Base-by-base conservation (phyloP, 2,797 vertebrate genomes). In the Phalloptychus januarius region DNA sequence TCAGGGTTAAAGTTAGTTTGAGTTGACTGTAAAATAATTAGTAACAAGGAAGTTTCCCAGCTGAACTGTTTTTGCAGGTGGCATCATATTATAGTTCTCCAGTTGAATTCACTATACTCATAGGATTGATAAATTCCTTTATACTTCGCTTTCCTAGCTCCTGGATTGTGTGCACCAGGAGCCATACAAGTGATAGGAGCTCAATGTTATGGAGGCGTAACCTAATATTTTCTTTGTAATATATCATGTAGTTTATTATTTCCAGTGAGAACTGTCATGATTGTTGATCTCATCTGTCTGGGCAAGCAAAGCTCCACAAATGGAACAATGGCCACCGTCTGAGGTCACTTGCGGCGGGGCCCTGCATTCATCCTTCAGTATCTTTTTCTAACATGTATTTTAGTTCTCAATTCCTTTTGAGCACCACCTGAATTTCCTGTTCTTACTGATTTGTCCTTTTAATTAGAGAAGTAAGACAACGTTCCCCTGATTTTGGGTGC, bases 391-490 rank as follows among this genome's bases (percentile, higher is more conserved):
- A 18, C 70, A 40, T 63, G 1, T 0, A 61, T 77, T 65, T 82
- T 38, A 20, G 73, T 10, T 31, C 16, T 73, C 63, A 28, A 15
- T 72, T 38, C 56, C 50, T 20, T 25, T 3, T 42, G 44, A 76
- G 25, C 52, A 76, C 63, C 71, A 50, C 20, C 48, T 79, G 74
- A 61, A 48, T 75, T 63, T 44, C 67, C 36, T 73, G 36, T 75
- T 69, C 54, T 72, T 28, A 16, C 7, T 33, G 28, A 5, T 61
- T 33, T 61, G 71, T 58, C 76, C 86, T 91, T 89, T 74, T 78
- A 70, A 85, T 92, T 76, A 89, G 31, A 65, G 25, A 82, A 77
- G 87, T 69, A 86, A 63, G 87, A 90, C 79, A 81, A 81, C 77
- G 77, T 89, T 87, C 79, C 61, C 80, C 44, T 23, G 74, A n/a